A percentile compares a stretch with the other conserved stretches of the same genome.
Evolutionary conservation across 2,113 vertebrate species (phyloP).

Genomic region (Garra rufa): DNA sequence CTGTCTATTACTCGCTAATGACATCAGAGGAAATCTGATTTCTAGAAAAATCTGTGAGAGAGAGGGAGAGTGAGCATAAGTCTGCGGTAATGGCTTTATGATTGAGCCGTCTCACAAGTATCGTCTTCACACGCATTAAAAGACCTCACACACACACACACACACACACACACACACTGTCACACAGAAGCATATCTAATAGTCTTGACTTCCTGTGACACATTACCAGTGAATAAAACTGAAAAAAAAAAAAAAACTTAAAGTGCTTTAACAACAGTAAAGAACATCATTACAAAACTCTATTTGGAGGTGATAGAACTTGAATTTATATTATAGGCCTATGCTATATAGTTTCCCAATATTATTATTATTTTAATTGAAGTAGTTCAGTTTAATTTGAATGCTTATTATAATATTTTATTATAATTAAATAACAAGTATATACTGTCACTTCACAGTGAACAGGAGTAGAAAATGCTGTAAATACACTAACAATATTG

Average conservation of each 20-base stretch:
- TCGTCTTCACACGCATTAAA: slow-evolving; percentile 42
- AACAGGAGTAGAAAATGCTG: neutral
- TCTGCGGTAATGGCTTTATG: slow-evolving; percentile 55
- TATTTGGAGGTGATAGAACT: neutral
- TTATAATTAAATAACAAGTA: neutral
- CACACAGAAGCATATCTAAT: neutral
- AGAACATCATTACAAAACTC: neutral
- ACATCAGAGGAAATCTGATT: slow-evolving; percentile 60
- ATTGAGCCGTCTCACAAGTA: slow-evolving; percentile 47
- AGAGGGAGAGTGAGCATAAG: slow-evolving; percentile 39
- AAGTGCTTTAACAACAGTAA: neutral
- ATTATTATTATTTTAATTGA: neutral
- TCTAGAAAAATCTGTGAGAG: slow-evolving; percentile 52
- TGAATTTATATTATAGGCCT: neutral
- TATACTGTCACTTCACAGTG: neutral
- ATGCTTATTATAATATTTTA: neutral
- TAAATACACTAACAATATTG: neutral
- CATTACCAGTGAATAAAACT: slow-evolving; percentile 1
- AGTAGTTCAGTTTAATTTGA: neutral
- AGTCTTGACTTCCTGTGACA: neutral
- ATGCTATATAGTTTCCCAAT: neutral
- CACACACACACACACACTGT: slow-evolving; percentile 8
- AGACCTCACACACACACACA: slow-evolving; percentile 36
- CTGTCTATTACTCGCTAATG: slow-evolving; percentile 56
- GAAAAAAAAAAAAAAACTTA: neutral